phyloP scores from a whole-genome alignment of 2,797 vertebrate species.

The Zalophus californianus region DNA sequence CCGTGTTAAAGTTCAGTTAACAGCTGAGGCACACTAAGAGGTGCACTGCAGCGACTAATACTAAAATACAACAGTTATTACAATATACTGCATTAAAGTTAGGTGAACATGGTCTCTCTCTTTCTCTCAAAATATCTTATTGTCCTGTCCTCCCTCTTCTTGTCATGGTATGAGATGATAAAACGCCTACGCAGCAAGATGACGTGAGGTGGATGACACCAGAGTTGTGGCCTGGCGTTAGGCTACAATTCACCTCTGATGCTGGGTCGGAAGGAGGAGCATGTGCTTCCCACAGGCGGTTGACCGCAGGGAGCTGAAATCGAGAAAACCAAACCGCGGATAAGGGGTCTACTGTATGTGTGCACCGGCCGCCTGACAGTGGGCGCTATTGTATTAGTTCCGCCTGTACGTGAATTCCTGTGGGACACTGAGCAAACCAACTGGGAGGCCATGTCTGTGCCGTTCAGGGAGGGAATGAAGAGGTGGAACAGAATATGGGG shows the following conservation, averaged over 20 bases:
- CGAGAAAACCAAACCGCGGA: background rate
- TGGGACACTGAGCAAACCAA: background rate
- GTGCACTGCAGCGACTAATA: background rate
- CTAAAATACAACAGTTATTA: background rate
- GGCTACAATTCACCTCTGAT: background rate
- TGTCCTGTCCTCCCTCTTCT: background rate
- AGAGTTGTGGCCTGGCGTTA: background rate
- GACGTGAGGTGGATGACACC: background rate
- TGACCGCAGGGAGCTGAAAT: background rate
- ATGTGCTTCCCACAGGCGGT: background rate
- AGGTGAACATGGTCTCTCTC: background rate
- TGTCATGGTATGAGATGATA: background rate
- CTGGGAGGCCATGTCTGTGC: too few relatives aligned
- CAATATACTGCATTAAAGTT: background rate
- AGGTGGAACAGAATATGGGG: background rate
- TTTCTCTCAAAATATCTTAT: background rate
- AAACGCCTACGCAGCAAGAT: background rate
- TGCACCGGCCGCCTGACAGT: fast-evolving
- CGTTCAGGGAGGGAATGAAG: background rate
- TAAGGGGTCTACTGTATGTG: background rate
- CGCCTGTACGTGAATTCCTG: background rate
- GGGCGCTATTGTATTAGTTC: background rate
- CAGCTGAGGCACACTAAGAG: background rate
- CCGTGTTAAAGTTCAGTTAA: background rate
- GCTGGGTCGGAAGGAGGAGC: background rate